Evolutionary conservation across 1,140 invertebrate genomes (phyloP).

Genomic region (Patella vulgata): DNA sequence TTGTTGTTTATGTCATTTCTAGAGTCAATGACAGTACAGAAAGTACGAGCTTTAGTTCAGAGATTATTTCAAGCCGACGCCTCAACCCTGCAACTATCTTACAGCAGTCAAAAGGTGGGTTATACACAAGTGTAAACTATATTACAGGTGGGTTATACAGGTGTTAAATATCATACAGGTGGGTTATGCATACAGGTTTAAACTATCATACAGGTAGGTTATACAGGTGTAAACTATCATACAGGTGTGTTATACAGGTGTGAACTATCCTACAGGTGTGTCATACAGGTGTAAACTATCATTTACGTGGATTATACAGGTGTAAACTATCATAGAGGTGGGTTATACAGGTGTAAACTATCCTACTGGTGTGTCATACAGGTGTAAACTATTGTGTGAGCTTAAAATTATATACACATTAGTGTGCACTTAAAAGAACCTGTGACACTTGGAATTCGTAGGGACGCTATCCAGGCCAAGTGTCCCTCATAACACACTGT

Average conservation of each 20-base stretch:
- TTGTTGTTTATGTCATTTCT: no score
- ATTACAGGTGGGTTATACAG: not conserved
- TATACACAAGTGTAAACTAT: not conserved
- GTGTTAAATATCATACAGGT: not conserved
- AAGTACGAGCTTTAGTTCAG: constrained; percentile 79
- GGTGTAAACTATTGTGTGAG: not conserved
- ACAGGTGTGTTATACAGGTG: no score
- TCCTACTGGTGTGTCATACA: not conserved
- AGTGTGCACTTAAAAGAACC: no score
- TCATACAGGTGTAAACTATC: not conserved
- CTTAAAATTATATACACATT: no score
- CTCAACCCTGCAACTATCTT: constrained; percentile 69
- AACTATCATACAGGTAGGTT: not conserved
- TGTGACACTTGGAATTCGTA: no score
- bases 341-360: not conserved
- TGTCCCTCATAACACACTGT: no score
- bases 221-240: no score
- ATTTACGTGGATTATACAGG: not conserved
- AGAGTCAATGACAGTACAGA: constrained; percentile 83
- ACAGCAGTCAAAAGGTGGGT: constrained; percentile 70
- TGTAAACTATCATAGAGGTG: no score
- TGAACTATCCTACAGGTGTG: not conserved
- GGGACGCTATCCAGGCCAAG: no score
- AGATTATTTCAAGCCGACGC: constrained; percentile 74
- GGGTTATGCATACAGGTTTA: not conserved